Percentiles rank a stretch among this genome's conserved stretches.
Conservation (phyloP, 2,797 vertebrate genomes). For the Molothrus aeneus region DNA sequence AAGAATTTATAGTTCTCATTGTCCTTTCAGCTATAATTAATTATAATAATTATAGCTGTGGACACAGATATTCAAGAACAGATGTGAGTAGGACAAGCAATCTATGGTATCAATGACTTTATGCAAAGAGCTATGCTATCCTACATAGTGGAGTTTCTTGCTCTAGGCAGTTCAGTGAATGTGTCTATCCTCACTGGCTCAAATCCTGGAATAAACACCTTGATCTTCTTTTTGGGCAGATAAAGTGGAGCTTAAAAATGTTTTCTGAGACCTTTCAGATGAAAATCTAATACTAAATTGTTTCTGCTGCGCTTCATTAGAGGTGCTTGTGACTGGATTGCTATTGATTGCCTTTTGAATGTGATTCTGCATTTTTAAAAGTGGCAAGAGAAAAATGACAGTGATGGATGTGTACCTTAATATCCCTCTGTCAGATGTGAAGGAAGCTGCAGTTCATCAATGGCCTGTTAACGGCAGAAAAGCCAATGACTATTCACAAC, state of each 20-base stretch:
- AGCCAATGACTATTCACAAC: not conserved
- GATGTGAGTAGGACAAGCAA: not conserved
- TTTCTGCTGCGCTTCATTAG: slow-evolving; percentile 29
- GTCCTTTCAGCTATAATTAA: not conserved
- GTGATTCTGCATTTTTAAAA: slow-evolving; percentile 43
- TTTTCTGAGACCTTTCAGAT: not conserved
- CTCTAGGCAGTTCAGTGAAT: not conserved
- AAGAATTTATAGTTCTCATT: not conserved
- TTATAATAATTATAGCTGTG: not conserved
- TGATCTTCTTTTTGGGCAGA: not conserved
- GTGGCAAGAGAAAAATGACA: slow-evolving; percentile 8
- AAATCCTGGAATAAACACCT: not conserved
- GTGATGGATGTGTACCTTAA: not conserved
- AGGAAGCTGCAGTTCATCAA: slow-evolving; percentile 28
- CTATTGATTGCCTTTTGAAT: slow-evolving; percentile 36
- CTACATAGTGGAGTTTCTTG: not conserved
- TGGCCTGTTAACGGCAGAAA: slow-evolving; percentile 27
- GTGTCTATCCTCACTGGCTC: not conserved
- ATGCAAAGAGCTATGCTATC: not conserved
- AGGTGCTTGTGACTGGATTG: not conserved
- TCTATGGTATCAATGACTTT: not conserved
- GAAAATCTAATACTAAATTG: slow-evolving; percentile 30
- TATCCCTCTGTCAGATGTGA: slow-evolving; percentile 11
- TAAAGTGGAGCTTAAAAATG: not conserved
- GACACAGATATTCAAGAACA: not conserved